phyloP scores from a whole-genome alignment of 2,797 vertebrate genomes.

The Etheostoma nigrum region DNA sequence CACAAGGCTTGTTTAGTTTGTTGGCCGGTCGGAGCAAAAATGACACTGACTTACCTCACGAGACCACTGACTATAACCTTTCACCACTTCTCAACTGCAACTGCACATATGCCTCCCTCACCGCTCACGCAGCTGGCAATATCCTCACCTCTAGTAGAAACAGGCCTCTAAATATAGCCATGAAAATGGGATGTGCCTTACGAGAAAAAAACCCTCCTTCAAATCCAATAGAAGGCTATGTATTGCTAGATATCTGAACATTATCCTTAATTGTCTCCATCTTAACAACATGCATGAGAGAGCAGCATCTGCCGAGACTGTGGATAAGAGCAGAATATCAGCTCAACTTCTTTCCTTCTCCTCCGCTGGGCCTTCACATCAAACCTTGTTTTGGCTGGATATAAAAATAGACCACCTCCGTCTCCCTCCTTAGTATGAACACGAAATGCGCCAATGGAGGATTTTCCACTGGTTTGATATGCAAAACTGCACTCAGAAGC shows the following conservation, averaged over 20 bases:
- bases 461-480: slow-evolving; percentile 67
- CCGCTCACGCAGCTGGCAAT: slow-evolving; percentile 66
- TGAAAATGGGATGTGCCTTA: slow-evolving; percentile 59
- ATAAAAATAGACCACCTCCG: slow-evolving; percentile 69
- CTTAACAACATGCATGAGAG: slow-evolving; percentile 21
- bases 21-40: slow-evolving; percentile 33
- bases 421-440: slow-evolving; percentile 45
- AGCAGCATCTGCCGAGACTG: slow-evolving; percentile 23
- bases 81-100: slow-evolving; percentile 66
- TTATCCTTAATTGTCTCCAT: not conserved
- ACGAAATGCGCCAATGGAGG: slow-evolving; percentile 24
- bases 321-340: slow-evolving; percentile 37
- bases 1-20: slow-evolving; percentile 38
- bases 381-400: slow-evolving; percentile 62
- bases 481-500: slow-evolving; percentile 53
- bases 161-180: slow-evolving; percentile 74
- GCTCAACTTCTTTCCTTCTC: slow-evolving; percentile 15
- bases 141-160: slow-evolving; percentile 71
- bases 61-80: slow-evolving; percentile 59
- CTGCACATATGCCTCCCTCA: slow-evolving; percentile 68
- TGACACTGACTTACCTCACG: slow-evolving; percentile 50
- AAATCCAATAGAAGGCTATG: not conserved
- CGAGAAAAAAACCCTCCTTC: slow-evolving; percentile 27
- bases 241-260: not conserved
- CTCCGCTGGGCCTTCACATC: slow-evolving; percentile 53